Evolutionary conservation across 2,888 invertebrate species (phyloP).

Genomic region (Mongoloraphidia duomilia): DNA sequence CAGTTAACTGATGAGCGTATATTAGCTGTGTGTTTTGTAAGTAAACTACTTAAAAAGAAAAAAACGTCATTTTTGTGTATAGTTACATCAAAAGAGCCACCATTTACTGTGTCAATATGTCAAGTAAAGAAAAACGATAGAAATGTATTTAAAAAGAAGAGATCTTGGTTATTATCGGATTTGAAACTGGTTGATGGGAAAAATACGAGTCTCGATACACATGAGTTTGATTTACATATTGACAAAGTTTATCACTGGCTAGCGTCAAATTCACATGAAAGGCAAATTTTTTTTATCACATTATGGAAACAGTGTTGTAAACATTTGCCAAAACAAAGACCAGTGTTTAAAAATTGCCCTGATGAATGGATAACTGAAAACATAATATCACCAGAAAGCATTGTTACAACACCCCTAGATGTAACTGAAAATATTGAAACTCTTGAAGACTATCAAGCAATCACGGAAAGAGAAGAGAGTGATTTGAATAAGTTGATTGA

Average conservation of each 20-base stretch:
- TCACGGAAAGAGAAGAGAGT: conserved; percentile 69
- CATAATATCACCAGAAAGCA: conserved; percentile 27
- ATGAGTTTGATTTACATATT: conserved; percentile 71
- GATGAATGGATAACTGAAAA: conserved; percentile 46
- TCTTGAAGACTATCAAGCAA: conserved; percentile 60
- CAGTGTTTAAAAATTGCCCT: conserved; percentile 66
- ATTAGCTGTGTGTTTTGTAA: conserved; percentile 62
- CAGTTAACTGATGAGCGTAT: conserved; percentile 62
- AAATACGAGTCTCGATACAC: conserved; percentile 46
- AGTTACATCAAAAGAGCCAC: conserved; percentile 54
- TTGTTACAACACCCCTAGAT: conserved; percentile 25
- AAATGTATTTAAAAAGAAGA: conserved; percentile 63
- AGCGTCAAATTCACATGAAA: conserved; percentile 60
- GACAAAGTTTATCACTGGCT: conserved; percentile 77
- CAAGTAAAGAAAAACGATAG: conserved; percentile 72
- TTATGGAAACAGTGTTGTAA: conserved; percentile 55
- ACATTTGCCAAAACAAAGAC: conserved; percentile 50
- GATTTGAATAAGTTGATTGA: conserved; percentile 74
- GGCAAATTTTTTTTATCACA: conserved; percentile 61
- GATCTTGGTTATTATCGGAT: conserved; percentile 62
- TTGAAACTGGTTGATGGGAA: conserved; percentile 70
- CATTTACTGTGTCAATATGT: conserved; percentile 54
- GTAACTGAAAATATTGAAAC: conserved; percentile 30
- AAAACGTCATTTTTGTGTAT: conserved; percentile 69
- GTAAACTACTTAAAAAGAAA: conserved; percentile 68